Conservation (phyloP, 2,113 vertebrate genomes). For the Ranitomeya imitator region DNA sequence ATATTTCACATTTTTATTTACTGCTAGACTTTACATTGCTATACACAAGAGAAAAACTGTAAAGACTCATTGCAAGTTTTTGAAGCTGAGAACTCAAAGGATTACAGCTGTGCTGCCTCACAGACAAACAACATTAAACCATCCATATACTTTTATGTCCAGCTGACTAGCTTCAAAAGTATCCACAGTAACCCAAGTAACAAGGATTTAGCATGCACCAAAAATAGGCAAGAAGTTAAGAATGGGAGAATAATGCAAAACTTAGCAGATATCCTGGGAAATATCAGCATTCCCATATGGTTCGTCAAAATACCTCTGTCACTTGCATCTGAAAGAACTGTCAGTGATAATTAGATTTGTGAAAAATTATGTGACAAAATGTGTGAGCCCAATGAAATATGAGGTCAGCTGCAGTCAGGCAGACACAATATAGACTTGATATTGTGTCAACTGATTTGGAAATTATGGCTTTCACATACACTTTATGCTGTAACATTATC, state of each 20-base stretch:
- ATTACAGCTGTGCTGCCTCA: conserved; percentile 26
- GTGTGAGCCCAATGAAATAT: conserved; percentile 37
- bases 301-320: conserved; percentile 32
- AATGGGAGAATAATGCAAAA: conserved; percentile 28
- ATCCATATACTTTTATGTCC: conserved; percentile 46
- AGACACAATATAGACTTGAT: conserved; percentile 24
- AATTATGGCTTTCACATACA: background rate
- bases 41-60: conserved; percentile 4
- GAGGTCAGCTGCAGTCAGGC: conserved; percentile 20
- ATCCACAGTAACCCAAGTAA: conserved; percentile 45
- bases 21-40: conserved; percentile 13
- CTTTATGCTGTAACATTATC: background rate
- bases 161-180: conserved; percentile 44
- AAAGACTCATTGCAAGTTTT: conserved; percentile 27
- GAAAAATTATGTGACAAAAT: conserved; percentile 7
- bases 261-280: conserved; percentile 19
- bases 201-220: conserved; percentile 42
- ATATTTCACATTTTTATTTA: conserved; percentile 23
- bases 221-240: conserved; percentile 25
- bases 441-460: background rate
- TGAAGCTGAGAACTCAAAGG: conserved; percentile 30
- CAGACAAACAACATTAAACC: conserved; percentile 47
- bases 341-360: conserved; percentile 41
- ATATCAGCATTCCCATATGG: conserved; percentile 16
- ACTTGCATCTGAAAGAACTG: conserved; percentile 25